These are phyloP conservation scores for Shinisaurus crocodilurus DNA, from an alignment of 2,113 vertebrate genomes.

Conservation along the genomic window DNA sequence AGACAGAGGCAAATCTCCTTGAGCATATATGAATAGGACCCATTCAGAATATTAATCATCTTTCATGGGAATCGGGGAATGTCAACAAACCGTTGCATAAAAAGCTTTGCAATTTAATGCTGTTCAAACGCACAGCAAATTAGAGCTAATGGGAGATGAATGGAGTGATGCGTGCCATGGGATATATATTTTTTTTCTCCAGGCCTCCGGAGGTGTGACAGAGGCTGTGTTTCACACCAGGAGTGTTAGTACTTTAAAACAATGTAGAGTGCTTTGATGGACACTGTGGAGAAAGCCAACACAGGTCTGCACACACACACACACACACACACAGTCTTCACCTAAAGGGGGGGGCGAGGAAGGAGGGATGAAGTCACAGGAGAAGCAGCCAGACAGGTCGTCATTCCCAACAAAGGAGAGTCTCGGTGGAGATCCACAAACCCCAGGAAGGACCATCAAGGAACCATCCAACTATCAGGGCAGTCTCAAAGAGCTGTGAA, in stretches of 20 bases:
- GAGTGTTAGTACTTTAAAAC: background rate
- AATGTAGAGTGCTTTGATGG: too few species aligned
- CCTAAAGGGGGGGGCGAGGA: too few species aligned
- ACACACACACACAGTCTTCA: too few species aligned
- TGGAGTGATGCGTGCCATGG: background rate
- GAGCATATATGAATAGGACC: background rate
- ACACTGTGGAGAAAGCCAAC: too few species aligned
- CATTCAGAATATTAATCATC: background rate
- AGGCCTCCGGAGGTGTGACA: background rate
- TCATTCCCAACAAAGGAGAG: too few species aligned
- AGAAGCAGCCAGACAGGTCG: too few species aligned
- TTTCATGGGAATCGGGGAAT: background rate
- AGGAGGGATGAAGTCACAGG: too few species aligned
- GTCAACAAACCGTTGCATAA: background rate
- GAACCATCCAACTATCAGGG: too few species aligned
- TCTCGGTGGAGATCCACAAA: too few species aligned
- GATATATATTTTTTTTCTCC: background rate
- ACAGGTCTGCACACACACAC: too few species aligned
- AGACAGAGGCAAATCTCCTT: background rate
- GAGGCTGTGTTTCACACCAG: background rate
- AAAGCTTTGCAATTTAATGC: background rate
- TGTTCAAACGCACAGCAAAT: background rate
- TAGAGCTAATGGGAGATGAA: background rate
- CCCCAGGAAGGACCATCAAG: too few species aligned
- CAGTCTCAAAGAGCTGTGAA: too few species aligned